Evolutionary conservation across 2,888 invertebrate genomes (phyloP), one percentile per base, ranked within the genome.

Genomic region (Drosophila colorata): DNA sequence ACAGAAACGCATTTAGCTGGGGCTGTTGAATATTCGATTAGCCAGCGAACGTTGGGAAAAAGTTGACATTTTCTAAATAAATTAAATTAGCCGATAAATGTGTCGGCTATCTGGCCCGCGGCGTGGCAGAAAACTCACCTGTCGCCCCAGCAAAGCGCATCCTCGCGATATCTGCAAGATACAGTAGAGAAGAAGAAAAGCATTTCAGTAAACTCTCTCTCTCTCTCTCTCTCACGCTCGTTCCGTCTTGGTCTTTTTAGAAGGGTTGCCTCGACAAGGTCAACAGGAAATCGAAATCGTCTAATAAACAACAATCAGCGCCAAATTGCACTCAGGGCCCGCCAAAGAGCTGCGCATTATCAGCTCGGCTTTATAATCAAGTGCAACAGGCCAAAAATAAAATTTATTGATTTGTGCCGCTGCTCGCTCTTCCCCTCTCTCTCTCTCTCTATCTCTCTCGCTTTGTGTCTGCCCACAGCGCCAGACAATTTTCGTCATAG

Each of bases 71-170:
- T 90, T 89, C 87, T 78, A 83, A 90, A 90, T 90, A 90, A 90
- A 90, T 90, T 90, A 90, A 90, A 90, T 90, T 90, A 90, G 86
- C 89, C 90, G 90, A 90, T 90, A 90, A 90, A 90, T 90, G 87
- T 90, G 90, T 87, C 86, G 90, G 87, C 84, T 88, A 58, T 75
- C 63, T 71, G 28, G 73, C 75, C 49, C 78, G 52, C 76, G 44
- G 75, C 77, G 79, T 80, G 79, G 74, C 79, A 80, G 74, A 78
- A 79, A 63, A 80, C 94, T 95, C 94, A 97, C 97, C 97, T 95
- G 93, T 97, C 97, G 52, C 96, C 95, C 97, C 97, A 97, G 93
- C 97, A 97, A 49, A 97, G 93, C 18, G 97, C 95, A 81, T 97
- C 97, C 80, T 97, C 97, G 76, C 97, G 95, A 93, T 97, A 97